phyloP scores from a whole-genome alignment of 2,797 vertebrate species.

The Falco rusticolus region DNA sequence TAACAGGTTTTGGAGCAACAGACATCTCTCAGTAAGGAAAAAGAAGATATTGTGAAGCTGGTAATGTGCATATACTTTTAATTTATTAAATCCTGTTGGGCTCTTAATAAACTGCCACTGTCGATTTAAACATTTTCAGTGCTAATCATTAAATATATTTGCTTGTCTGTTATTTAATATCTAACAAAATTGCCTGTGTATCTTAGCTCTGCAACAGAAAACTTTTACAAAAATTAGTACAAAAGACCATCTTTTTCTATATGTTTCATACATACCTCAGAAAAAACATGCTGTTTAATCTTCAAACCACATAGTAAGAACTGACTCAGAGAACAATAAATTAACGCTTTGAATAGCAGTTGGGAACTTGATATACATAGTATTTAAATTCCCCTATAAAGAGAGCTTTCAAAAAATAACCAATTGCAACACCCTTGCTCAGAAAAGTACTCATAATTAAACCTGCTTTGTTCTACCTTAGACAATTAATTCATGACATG shows the following conservation, averaged over 20 bases:
- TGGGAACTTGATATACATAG: background rate
- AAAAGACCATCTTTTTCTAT: background rate
- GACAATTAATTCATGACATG: conserved; percentile 9
- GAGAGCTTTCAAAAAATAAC: conserved; percentile 42
- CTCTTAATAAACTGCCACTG: background rate
- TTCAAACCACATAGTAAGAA: background rate
- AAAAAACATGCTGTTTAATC: background rate
- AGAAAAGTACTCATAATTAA: conserved; percentile 39
- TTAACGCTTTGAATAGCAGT: conserved; percentile 3
- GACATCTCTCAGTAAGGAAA: background rate
- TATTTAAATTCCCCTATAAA: conserved; percentile 13
- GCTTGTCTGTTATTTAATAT: background rate
- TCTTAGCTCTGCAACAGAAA: background rate
- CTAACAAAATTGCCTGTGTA: background rate
- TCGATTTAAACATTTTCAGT: background rate
- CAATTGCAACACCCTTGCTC: conserved; percentile 7
- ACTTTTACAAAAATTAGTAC: background rate
- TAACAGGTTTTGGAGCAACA: background rate
- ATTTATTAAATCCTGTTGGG: background rate
- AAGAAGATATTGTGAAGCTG: background rate
- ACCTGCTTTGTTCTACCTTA: conserved; percentile 33
- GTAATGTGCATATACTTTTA: background rate
- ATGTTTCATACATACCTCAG: background rate
- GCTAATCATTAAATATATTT: background rate
- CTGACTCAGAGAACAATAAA: conserved; percentile 20